A percentile compares a stretch with the other conserved stretches of the same genome.
Conservation (phyloP, 2,113 vertebrate genomes). For the Smithornis capensis region DNA sequence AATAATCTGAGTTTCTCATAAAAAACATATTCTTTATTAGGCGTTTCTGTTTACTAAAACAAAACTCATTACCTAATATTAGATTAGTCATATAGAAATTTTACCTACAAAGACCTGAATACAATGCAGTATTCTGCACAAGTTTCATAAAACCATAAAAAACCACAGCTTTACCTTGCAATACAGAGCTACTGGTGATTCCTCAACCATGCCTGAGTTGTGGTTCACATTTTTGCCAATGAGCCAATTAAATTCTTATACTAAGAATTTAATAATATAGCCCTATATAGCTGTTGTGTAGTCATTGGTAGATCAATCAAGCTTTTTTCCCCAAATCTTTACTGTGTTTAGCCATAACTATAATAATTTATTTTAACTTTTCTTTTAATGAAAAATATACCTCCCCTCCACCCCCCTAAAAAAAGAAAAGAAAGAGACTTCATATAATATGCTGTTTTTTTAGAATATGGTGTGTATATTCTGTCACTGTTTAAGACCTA, state of each 20-base stretch:
- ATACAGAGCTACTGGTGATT: background rate
- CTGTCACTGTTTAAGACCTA: background rate
- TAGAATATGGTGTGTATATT: background rate
- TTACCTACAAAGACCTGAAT: background rate
- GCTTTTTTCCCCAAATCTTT: background rate
- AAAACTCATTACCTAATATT: background rate
- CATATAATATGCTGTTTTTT: background rate
- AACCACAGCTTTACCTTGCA: rapidly evolving
- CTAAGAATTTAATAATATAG: background rate
- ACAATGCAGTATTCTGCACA: background rate
- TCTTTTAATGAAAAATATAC: background rate
- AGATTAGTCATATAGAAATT: background rate
- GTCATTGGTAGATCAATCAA: background rate
- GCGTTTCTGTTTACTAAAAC: background rate
- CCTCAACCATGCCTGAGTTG: rapidly evolving
- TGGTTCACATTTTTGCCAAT: background rate
- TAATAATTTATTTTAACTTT: background rate
- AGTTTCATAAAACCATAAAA: background rate
- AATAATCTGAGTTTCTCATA: background rate
- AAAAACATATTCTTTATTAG: background rate
- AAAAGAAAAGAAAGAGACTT: background rate
- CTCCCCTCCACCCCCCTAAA: no score
- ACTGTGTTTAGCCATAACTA: background rate
- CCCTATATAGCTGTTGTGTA: background rate
- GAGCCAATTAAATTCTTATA: background rate